Evolutionary conservation across 2,113 vertebrate species (phyloP), one percentile per base, ranked within the genome.

Genomic region (Sinocyclocheilus maitianheensis): DNA sequence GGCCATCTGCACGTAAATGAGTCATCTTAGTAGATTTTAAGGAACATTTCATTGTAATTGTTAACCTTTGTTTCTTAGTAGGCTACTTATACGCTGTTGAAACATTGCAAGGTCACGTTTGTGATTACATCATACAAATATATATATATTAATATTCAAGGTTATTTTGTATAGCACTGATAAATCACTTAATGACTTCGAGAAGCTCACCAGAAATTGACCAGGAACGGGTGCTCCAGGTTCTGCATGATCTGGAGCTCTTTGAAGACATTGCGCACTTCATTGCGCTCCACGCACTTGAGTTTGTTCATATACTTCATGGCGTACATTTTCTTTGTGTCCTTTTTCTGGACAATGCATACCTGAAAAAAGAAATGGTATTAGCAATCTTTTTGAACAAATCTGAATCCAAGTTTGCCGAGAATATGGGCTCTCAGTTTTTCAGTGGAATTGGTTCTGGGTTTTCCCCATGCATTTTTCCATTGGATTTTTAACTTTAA

Each of bases 231-330:
- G 24, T 99, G 98, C 46, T 99, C 98, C 26, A 99, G 93, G 30
- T 96, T 97, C 91, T 99, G 96, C 98, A 99, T 98, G 89, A 99
- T 99, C 95, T 99, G 97, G 81, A 99, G 93, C 89, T 99, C 98
- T 88, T 98, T 99, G 91, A 99, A 96, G 86, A 99, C 98, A 0
- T 99, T 99, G 58, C 97, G 95, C 84, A 99, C 98, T 95, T 99
- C 98, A 0, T 99, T 98, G 1, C 98, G 95, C 84, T 99, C 98
- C 87, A 99, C 95, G 0, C 98, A 99, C 85, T 98, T 97, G 0
- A 96, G 95, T 90, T 99, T 99, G 91, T 99, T 99, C 98, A 99
- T 96, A 89, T 99, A 99, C 92, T 99, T 99, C 98, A 99, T 99
- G 24, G 98, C 98, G 0, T 98, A 99, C 97, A 99, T 98, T 90